Base-by-base conservation (phyloP, 2,888 invertebrate species). In the Agrochola lota region DNA sequence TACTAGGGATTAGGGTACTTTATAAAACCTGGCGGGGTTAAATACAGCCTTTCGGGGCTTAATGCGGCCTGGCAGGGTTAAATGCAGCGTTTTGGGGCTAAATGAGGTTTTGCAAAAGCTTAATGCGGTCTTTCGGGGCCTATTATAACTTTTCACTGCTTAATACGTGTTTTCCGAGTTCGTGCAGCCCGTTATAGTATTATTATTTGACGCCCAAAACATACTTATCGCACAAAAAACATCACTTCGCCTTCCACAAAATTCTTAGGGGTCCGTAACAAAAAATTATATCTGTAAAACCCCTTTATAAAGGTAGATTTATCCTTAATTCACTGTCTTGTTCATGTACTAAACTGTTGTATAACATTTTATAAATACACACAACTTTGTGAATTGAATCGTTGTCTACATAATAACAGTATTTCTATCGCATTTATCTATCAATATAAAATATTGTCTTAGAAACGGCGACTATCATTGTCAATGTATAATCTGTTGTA, bases 391-490 rank as follows among this genome's bases (percentile, higher is more conserved):
- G 73, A 71, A 74, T 52, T 62, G 15, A n/a, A 74, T 71, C n/a
- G 20, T 52, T 68, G 55, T 70, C 35, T 72, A 66, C n/a, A 57
- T 59, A 35, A 20, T 17, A n/a, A 59, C 30, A 78, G 80, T 84
- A 80, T 84, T 78, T 70, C 8, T 63, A 84, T 46, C 55, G 62
- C 83, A 83, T 83, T 79, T 81, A 77, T 63, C 5, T 55, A 60
- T 62, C 43, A 64, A 46, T 78, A 69, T 55, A 35, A 52, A 78
- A 69, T 52, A 20, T 43, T 57, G n/a, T 67, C 20, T 78, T 57
- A 60, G 23, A 67, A 80, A 66, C 11, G 49, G 60, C 23, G 46
- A 67, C 1, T 43, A 40, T 57, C 49, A 17, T 84, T 55, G 23
- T 52, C 12, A 59, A 20, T 77, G 1, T 35, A 46, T 43, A 35